Evolutionary conservation across 2,113 vertebrate genomes (phyloP), one percentile per base, ranked within the genome.

Genomic region (Chrysochloris asiatica): DNA sequence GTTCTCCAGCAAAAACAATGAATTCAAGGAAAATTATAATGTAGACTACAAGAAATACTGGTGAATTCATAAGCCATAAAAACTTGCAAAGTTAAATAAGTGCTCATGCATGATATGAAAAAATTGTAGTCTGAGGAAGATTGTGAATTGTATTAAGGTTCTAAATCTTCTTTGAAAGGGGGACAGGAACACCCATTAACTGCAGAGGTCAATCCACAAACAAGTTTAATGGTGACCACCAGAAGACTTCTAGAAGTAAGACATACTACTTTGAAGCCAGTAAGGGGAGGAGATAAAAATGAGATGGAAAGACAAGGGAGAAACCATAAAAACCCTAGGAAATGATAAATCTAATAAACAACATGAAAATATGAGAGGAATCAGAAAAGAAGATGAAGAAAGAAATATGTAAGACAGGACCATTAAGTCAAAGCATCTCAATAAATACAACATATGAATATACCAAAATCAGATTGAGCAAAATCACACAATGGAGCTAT

Each of bases 1-100:
- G 73, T 48, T 81, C 2, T 81, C 22, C 33, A 85, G 28, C 13
- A 83, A 83, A 94, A 72, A 83, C 13, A 88, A 41, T 38, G 38
- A 94, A 65, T 81, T 77, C 8, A 36, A 93, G 45, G 67, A 92
- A 81, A 92, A 90, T 88, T 24, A 43, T 67, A 78, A 78, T 13
- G 24, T 50, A 33, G 7, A n/a, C 47, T 89, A 82, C 2, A 90
- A 77, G 52, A 90, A 86, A 72, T 33, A 67, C 6, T 81, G 54
- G 69, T 38, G 59, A 52, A 38, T 33, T 86, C 14, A 52, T 28
- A 78, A 81, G 47, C 6, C n/a, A 73, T 45, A 86, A 41, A 48
- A 90, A 77, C 3, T 38, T 75, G 67, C 22, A 61, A 88, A 36
- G n/a, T 81, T 92, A 73, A 93, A 47, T 45, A 92, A 67, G 10